A percentile compares a stretch with the other conserved stretches of the same genome.
phyloP scores from a whole-genome alignment of 2,888 invertebrate genomes.

The Drosophila mimica region DNA sequence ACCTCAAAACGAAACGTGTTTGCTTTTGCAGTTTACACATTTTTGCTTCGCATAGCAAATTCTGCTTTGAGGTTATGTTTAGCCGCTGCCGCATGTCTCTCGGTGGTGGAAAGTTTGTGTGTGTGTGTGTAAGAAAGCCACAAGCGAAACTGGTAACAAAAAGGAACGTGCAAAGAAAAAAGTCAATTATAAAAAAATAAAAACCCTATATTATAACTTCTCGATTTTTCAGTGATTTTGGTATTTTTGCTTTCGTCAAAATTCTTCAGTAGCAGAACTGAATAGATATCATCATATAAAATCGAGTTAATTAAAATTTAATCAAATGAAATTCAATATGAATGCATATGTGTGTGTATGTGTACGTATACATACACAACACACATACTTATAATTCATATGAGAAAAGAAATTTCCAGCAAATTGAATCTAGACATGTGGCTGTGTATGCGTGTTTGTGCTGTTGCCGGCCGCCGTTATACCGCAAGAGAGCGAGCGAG shows the following conservation, averaged over 20 bases:
- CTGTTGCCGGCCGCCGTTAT: constrained; percentile 72
- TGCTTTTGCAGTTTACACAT: constrained; percentile 37
- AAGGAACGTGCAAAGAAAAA: constrained; percentile 61
- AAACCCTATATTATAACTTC: constrained; percentile 6
- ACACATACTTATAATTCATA: constrained; percentile 27
- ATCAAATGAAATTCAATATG: constrained; percentile 29
- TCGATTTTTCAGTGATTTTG: constrained; percentile 81
- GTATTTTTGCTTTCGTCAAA: constrained; percentile 84
- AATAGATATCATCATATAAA: constrained; percentile 80
- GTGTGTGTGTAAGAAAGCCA: constrained; percentile 45
- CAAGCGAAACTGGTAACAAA: constrained; percentile 48
- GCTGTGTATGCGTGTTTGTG: constrained; percentile 36
- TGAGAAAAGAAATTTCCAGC: constrained; percentile 72
- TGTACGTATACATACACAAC: constrained; percentile 4
- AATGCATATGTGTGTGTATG: constrained; percentile 6
- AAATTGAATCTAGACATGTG: constrained; percentile 56
- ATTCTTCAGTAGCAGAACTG: constrained; percentile 85
- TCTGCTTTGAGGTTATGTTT: constrained; percentile 65
- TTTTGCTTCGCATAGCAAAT: constrained; percentile 15
- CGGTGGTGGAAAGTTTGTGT: constrained; percentile 40
- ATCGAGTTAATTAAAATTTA: constrained; percentile 50
- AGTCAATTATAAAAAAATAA: constrained; percentile 30
- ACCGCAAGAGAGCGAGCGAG: constrained; percentile 43
- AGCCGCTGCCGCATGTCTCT: constrained; percentile 61
- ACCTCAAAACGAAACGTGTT: constrained; percentile 75